Evolutionary conservation across 30 jellyfish, hydroid and myxozoan species (phyloP).

Genomic region (Catostylus mosaicus): DNA sequence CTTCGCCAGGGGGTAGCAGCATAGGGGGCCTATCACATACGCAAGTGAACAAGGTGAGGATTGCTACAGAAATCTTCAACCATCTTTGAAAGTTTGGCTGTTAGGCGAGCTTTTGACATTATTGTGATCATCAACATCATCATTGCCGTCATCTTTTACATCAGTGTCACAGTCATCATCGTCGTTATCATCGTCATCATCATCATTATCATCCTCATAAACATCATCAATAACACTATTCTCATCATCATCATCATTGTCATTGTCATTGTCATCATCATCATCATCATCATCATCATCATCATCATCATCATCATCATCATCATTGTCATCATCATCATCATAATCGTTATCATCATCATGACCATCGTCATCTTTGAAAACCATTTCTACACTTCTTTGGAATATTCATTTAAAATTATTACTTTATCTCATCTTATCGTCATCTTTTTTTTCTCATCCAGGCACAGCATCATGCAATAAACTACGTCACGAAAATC

Average conservation of each 20-base stretch:
- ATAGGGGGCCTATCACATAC: constrained; percentile 87
- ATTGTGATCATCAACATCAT: neutral
- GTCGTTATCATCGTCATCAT: neutral
- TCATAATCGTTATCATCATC: neutral
- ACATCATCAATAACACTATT: neutral
- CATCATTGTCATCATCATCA: neutral
- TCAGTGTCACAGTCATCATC: neutral
- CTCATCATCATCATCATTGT: neutral
- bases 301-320: neutral
- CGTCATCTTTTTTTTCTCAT: neutral
- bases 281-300: neutral
- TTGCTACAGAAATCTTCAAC: no score
- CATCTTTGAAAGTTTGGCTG: neutral
- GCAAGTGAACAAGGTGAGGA: constrained; percentile 69
- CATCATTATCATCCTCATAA: neutral
- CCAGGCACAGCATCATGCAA: constrained; percentile 98
- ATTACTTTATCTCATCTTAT: no score
- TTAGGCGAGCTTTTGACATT: neutral
- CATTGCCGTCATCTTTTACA: neutral
- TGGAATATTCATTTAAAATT: no score
- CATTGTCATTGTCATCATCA: neutral
- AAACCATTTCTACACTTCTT: no score
- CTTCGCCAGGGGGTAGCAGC: constrained; percentile 72
- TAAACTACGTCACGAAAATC: constrained; percentile 90
- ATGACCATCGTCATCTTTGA: neutral